Evolutionary conservation across 2,888 invertebrate genomes (phyloP).

Genomic region (Ceramica pisi): DNA sequence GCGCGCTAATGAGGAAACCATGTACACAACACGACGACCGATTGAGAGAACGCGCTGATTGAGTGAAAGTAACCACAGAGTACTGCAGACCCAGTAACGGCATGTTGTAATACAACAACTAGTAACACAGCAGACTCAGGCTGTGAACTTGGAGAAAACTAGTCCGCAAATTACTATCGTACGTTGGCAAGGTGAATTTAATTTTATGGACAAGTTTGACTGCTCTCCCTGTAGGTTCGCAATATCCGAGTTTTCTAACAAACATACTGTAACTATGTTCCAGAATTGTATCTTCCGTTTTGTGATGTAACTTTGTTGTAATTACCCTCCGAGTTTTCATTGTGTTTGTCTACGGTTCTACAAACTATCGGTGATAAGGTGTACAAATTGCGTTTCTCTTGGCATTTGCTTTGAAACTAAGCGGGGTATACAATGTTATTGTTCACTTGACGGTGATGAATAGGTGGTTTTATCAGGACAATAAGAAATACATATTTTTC

Average conservation of each 20-base stretch:
- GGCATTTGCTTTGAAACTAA: conserved; percentile 24
- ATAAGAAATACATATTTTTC: conserved; percentile 12
- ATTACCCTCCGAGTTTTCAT: conserved; percentile 40
- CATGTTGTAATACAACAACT: conserved; percentile 54
- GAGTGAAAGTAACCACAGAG: conserved; percentile 83
- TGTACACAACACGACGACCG: conserved; percentile 75
- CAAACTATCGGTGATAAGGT: conserved; percentile 29
- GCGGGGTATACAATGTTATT: not conserved
- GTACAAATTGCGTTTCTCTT: conserved; percentile 24
- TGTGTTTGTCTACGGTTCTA: conserved; percentile 24
- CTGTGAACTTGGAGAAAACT: conserved; percentile 74
- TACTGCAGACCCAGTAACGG: conserved; percentile 63
- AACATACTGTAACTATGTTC: conserved; percentile 38
- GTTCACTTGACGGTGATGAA: conserved; percentile 27
- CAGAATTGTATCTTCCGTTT: conserved; percentile 27
- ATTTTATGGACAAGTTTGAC: conserved; percentile 63
- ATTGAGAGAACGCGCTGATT: conserved; percentile 79
- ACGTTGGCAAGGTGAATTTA: conserved; percentile 55
- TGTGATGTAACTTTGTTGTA: conserved; percentile 38
- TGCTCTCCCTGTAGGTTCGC: conserved; percentile 28
- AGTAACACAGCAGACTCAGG: conserved; percentile 53
- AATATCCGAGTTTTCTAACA: conserved; percentile 47
- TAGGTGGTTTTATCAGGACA: conserved; percentile 1
- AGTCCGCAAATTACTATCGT: conserved; percentile 51
- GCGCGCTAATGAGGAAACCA: conserved; percentile 88